These are phyloP conservation scores for Pitangus sulphuratus DNA, from an alignment of 2,797 vertebrate genomes.

Conservation along the genomic window DNA sequence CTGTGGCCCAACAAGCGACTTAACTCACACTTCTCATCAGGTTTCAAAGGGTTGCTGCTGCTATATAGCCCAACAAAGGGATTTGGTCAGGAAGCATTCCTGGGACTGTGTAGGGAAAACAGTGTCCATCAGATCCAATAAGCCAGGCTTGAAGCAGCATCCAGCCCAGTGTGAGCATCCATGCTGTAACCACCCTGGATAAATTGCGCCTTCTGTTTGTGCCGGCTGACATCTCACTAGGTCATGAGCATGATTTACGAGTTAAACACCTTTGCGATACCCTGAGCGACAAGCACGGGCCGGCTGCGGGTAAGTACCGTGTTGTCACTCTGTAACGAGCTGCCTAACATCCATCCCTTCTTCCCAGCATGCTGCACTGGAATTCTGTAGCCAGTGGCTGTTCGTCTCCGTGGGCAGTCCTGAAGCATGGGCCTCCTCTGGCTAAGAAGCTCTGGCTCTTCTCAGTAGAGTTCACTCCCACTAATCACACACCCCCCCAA, in stretches of 20 bases:
- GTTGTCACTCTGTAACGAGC: slow-evolving; percentile 50
- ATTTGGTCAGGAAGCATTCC: slow-evolving; percentile 52
- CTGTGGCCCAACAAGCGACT: not conserved
- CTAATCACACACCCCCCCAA: not conserved
- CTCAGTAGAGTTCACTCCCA: not conserved
- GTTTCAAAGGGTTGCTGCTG: slow-evolving; percentile 75
- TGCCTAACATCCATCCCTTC: slow-evolving; percentile 1
- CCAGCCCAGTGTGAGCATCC: slow-evolving; percentile 73
- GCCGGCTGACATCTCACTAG: slow-evolving; percentile 81
- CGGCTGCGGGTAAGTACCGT: slow-evolving; percentile 85
- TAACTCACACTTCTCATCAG: slow-evolving; percentile 67
- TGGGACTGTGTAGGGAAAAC: slow-evolving; percentile 7
- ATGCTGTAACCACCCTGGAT: slow-evolving; percentile 74
- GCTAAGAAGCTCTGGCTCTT: slow-evolving; percentile 11
- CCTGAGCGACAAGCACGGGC: slow-evolving; percentile 92
- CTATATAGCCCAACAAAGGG: slow-evolving; percentile 57
- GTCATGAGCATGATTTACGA: slow-evolving; percentile 92
- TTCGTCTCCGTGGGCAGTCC: not conserved
- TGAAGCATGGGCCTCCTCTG: not conserved
- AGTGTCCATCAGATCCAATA: slow-evolving; percentile 1
- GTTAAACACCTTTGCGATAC: slow-evolving; percentile 90
- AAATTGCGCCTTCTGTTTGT: slow-evolving; percentile 82
- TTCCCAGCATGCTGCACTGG: not conserved
- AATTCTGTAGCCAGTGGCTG: not conserved
- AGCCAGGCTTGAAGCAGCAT: slow-evolving; percentile 59